Base-by-base conservation (phyloP, 2,888 invertebrate genomes). In the Drosophila mayaguana region DNA sequence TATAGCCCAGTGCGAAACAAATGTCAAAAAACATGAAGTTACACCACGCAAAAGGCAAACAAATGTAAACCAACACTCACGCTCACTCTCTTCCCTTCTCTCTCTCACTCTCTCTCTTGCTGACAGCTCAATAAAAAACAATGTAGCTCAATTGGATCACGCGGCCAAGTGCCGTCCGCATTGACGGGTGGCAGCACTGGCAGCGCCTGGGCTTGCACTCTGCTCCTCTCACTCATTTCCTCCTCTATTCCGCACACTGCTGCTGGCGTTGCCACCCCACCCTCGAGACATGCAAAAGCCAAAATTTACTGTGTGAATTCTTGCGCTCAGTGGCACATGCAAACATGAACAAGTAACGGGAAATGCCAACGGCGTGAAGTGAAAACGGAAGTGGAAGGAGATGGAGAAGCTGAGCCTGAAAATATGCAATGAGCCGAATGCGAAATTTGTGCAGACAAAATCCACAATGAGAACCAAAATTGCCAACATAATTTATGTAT, bases 401-500 rank as follows among this genome's bases (percentile, higher is more conserved):
- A 18, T 48, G 34, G 4, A 8, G 42, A 45, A 63, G 12, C 25
- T 48, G 72, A 80, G 69, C 70, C 70, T 59, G 68, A 38, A 68
- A 67, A 73, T 75, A 71, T 87, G 83, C 87, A 79, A 53, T 22
- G 38, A 36, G 22, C 36, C 38, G 38, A 38, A 51, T 51, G 53
- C 36, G 50, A 34, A 50, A 50, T 50, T 50, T 50, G 72, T 46
- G 63, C 38, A 16, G 62, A 69, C 70, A 66, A 71, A 60, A 72
- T 48, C 72, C 84, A 89, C 84, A 84, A 84, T 84, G 84, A 81
- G 80, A 72, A 66, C 81, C 81, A 72, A 87, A 87, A 89, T 89
- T 89, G 85, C 75, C 81, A 84, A 63, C 85, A 73, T 89, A 85
- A 89, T 84, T 89, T 87, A 89, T 84, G 88, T 53, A 38, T 38